phyloP scores from a whole-genome alignment of 30 jellyfish, hydroid and myxozoan genomes.

The Cassiopea xamachana region DNA sequence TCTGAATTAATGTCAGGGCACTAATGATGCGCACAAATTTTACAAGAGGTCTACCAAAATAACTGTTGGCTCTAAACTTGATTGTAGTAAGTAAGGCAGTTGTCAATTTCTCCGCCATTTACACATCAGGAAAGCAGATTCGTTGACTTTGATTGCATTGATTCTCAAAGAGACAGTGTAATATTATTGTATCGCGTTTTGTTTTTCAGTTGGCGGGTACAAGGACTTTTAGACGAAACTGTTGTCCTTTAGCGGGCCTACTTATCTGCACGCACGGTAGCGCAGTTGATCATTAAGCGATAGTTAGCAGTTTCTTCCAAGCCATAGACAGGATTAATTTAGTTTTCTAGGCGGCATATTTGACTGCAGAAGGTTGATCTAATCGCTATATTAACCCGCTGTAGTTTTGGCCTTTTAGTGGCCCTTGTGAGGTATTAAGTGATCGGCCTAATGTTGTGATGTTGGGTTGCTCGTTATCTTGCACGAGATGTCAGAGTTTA shows the following conservation, averaged over 20 bases:
- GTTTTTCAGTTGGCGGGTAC: constrained; percentile 24
- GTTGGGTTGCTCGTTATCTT: neutral
- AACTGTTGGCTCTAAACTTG: neutral
- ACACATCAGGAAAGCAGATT: neutral
- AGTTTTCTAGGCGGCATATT: neutral
- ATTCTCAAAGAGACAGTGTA: neutral
- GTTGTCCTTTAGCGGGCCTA: constrained; percentile 4
- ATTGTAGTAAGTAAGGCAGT: neutral
- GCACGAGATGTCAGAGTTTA: no score
- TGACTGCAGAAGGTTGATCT: neutral
- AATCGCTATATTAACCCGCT: neutral
- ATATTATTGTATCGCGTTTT: neutral
- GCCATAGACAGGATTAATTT: neutral
- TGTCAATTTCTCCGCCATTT: neutral
- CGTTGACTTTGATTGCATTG: neutral
- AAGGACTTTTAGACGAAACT: neutral
- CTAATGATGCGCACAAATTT: constrained; percentile 14
- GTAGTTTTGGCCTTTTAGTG: neutral
- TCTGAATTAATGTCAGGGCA: neutral
- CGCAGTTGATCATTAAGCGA: neutral
- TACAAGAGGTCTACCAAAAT: constrained; percentile 7
- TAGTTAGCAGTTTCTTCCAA: neutral
- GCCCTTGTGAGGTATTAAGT: neutral
- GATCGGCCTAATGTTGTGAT: neutral
- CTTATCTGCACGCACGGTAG: neutral